phyloP scores from a whole-genome alignment of 2,888 invertebrate genomes.

The Melieria omissa region DNA sequence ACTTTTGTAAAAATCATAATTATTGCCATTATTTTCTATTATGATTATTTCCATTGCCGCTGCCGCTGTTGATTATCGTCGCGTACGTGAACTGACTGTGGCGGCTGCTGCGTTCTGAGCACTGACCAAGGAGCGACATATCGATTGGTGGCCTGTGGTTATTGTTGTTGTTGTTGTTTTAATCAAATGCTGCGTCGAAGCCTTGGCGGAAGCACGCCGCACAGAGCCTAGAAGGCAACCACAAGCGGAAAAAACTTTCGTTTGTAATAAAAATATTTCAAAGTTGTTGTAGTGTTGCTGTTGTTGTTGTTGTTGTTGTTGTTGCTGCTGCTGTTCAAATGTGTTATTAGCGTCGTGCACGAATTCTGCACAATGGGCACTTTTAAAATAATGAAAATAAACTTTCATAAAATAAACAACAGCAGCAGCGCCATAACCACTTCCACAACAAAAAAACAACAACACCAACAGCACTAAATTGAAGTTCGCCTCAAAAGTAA shows the following conservation, averaged over 20 bases:
- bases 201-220: too few species aligned
- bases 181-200: too few species aligned
- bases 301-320: conserved; percentile 14
- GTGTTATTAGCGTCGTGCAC: conserved; percentile 37
- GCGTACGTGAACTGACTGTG: neutral
- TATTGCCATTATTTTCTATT: conserved; percentile 30
- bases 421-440: conserved; percentile 3
- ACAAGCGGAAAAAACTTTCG: conserved; percentile 1
- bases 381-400: conserved; percentile 30
- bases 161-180: too few species aligned
- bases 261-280: conserved; percentile 16
- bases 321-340: conserved; percentile 22
- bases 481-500: too few species aligned
- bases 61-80: conserved; percentile 10
- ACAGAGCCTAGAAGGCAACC: too few species aligned
- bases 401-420: conserved; percentile 22
- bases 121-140: neutral
- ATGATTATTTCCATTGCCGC: conserved; percentile 17
- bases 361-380: conserved; percentile 35
- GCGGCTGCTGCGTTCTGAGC: too few species aligned
- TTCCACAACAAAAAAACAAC: neutral
- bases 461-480: neutral
- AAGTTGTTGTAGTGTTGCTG: conserved; percentile 3
- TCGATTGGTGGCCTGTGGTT: too few species aligned
- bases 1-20: conserved; percentile 15